Evolutionary conservation across 2,797 vertebrate genomes (phyloP).

Genomic region (Rhinogobio ventralis): DNA sequence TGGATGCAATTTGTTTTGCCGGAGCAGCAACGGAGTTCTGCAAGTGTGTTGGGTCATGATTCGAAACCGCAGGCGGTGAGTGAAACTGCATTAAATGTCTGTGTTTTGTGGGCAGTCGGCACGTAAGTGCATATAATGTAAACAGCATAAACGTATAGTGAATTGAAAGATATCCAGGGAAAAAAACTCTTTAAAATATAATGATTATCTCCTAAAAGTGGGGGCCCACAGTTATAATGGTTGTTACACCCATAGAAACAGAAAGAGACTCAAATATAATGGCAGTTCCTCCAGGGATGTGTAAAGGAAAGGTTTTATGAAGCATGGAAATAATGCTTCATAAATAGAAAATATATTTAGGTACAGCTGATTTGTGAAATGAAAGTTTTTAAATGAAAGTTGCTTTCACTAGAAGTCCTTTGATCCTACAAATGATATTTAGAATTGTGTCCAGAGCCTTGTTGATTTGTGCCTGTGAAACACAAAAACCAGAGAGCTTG

Average conservation of each 20-base stretch:
- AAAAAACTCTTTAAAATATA: neutral
- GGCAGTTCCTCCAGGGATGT: neutral
- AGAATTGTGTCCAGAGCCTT: neutral
- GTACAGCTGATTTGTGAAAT: slow-evolving; percentile 19
- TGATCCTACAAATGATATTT: slow-evolving; percentile 16
- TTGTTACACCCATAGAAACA: neutral
- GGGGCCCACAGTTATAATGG: neutral
- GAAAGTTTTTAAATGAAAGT: neutral
- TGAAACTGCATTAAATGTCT: no score
- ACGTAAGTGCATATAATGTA: no score
- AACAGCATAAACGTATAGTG: no score
- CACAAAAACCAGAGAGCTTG: slow-evolving; percentile 9
- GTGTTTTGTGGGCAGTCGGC: no score
- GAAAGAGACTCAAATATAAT: neutral
- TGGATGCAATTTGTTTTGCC: no score
- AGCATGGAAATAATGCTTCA: slow-evolving; percentile 4
- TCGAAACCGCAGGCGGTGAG: no score
- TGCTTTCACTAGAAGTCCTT: slow-evolving; percentile 15
- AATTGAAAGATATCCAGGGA: no score
- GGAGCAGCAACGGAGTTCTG: no score
- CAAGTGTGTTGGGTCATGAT: no score
- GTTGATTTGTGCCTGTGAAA: neutral
- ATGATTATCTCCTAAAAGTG: neutral
- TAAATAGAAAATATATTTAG: slow-evolving; percentile 11
- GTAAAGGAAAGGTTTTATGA: slow-evolving; percentile 11